Conservation (phyloP, 1,140 invertebrate genomes). For the Grapholita molesta region DNA sequence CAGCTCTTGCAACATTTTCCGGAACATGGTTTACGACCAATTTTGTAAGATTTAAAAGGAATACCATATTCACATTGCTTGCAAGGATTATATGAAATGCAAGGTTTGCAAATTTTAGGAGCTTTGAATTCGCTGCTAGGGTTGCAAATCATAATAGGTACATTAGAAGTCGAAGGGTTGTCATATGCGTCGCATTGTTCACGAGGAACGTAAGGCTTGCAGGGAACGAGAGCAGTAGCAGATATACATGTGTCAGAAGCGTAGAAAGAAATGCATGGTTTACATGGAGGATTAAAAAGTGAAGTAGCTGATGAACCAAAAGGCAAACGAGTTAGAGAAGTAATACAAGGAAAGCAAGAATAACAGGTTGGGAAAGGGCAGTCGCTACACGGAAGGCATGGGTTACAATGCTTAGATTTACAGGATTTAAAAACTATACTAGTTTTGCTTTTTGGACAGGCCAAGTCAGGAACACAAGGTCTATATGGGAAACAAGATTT, state of each 20-base stretch:
- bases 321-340: not conserved
- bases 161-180: too few relatives aligned
- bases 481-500: conserved; percentile 15
- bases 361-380: not conserved
- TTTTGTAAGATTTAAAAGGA: not conserved
- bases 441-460: not conserved
- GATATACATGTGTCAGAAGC: not conserved
- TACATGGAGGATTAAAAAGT: not conserved
- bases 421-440: not conserved
- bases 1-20: not conserved
- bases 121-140: too few relatives aligned
- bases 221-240: not conserved
- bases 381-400: not conserved
- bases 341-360: not conserved
- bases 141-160: too few relatives aligned
- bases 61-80: not conserved
- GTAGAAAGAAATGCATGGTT: not conserved
- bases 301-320: not conserved
- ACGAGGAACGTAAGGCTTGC: not conserved
- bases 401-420: not conserved
- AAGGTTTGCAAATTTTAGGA: not conserved
- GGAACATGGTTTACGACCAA: not conserved
- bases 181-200: too few relatives aligned
- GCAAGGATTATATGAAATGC: not conserved
- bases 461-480: conserved; percentile 17